Conservation (phyloP, 1,140 invertebrate genomes). For the Euura lappo region DNA sequence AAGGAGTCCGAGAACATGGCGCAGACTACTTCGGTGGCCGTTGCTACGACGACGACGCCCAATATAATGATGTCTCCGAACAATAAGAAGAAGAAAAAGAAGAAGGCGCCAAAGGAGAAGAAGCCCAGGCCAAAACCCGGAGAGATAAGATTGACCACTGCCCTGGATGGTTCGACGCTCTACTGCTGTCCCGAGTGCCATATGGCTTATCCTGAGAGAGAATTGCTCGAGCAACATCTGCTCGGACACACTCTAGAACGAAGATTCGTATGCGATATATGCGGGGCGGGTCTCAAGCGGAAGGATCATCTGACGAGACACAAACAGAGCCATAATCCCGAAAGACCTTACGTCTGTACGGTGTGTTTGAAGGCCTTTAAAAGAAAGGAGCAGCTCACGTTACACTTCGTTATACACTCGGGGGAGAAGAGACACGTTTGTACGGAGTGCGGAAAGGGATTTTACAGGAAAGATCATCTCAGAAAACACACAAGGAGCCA, state of each 20-base stretch:
- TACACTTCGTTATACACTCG: slow-evolving; percentile 86
- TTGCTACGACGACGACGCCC: slow-evolving; percentile 60
- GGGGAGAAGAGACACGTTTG: slow-evolving; percentile 86
- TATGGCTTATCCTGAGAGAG: slow-evolving; percentile 84
- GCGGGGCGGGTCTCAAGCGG: slow-evolving; percentile 81
- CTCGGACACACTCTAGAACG: slow-evolving; percentile 81
- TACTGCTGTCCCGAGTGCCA: slow-evolving; percentile 88
- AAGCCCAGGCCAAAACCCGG: slow-evolving; percentile 82
- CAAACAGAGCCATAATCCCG: slow-evolving; percentile 82
- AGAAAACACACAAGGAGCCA: slow-evolving; percentile 82
- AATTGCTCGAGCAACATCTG: slow-evolving; percentile 80
- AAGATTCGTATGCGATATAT: slow-evolving; percentile 84
- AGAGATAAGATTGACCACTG: slow-evolving; percentile 81
- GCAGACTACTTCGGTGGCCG: slow-evolving; percentile 63
- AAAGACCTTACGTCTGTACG: slow-evolving; percentile 81
- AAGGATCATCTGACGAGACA: slow-evolving; percentile 83
- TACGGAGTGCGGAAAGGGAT: slow-evolving; percentile 84
- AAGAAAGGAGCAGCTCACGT: slow-evolving; percentile 81
- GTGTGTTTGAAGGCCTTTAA: slow-evolving; percentile 86
- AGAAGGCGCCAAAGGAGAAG: slow-evolving; percentile 79
- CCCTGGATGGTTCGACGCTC: slow-evolving; percentile 80
- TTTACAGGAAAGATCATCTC: slow-evolving; percentile 61
- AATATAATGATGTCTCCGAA: slow-evolving; percentile 61
- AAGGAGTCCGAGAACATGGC: slow-evolving; percentile 69
- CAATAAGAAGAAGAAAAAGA: slow-evolving; percentile 84